Conservation (phyloP, 2,888 invertebrate species). For the Tryphoninae sp. region DNA sequence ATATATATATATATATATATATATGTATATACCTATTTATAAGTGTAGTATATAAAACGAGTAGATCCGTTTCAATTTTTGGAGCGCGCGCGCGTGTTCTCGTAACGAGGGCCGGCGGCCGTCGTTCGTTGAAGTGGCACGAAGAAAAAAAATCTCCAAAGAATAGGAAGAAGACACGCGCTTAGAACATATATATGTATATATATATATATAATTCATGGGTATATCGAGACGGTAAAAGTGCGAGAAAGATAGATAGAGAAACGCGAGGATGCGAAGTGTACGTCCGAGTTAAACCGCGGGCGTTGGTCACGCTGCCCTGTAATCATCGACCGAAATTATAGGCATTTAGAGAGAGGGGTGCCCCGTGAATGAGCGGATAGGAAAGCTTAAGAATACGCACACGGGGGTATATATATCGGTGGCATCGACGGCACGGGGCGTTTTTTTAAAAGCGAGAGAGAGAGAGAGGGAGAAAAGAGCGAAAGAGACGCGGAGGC, state of each 20-base stretch:
- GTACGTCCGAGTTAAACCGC: conserved; percentile 61
- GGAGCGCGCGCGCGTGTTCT: conserved; percentile 58
- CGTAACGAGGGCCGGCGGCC: conserved; percentile 71
- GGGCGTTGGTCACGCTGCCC: conserved; percentile 77
- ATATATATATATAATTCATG: conserved; percentile 14
- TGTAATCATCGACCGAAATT: conserved; percentile 80
- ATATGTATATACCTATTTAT: neutral
- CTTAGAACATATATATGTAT: conserved; percentile 5
- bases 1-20: neutral
- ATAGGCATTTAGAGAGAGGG: conserved; percentile 78
- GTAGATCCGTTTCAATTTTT: conserved; percentile 75
- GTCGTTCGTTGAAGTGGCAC: neutral
- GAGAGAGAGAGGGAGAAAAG: conserved; percentile 69
- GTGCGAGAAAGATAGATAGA: conserved; percentile 57
- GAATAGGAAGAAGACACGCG: conserved; percentile 55
- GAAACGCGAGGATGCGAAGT: conserved; percentile 24
- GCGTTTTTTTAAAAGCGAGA: conserved; percentile 50
- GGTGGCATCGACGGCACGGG: conserved; percentile 74
- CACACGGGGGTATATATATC: conserved; percentile 70
- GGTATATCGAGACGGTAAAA: conserved; percentile 46
- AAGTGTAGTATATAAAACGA: conserved; percentile 11
- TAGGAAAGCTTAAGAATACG: conserved; percentile 76
- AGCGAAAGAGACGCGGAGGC: conserved; percentile 60
- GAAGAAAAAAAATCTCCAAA: conserved; percentile 16
- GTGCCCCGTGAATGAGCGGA: conserved; percentile 75